Conservation (phyloP, 2,888 invertebrate species). For the Osmoderma eremita region DNA sequence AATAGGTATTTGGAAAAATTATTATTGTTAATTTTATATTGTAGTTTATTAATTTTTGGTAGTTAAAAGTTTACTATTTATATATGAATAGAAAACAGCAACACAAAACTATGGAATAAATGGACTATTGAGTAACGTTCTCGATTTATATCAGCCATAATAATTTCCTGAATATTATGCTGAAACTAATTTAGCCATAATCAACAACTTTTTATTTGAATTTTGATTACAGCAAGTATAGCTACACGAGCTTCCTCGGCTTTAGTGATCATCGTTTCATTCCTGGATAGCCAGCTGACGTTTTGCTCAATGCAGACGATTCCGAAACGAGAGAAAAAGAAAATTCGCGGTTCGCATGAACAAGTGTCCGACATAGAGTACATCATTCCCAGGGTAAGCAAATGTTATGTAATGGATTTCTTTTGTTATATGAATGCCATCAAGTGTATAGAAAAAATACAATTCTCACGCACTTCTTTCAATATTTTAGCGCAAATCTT, state of each 20-base stretch:
- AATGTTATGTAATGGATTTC: conserved; percentile 21
- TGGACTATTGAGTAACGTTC: no score
- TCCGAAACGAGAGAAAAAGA: conserved; percentile 53
- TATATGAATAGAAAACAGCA: no score
- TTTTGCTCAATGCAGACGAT: conserved; percentile 65
- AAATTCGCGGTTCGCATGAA: conserved; percentile 61
- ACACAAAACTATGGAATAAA: no score
- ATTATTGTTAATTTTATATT: no score
- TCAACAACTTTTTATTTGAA: conserved; percentile 17
- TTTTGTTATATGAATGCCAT: conserved; percentile 36
- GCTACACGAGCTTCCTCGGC: conserved; percentile 64
- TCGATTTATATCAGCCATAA: no score
- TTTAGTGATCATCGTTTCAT: conserved; percentile 62
- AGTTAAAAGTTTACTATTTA: no score
- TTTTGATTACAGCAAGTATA: conserved; percentile 63
- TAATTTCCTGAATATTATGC: no score
- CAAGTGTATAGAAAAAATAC: background rate
- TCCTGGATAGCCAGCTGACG: conserved; percentile 65
- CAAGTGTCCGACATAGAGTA: conserved; percentile 67
- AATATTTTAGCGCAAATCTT: conserved; percentile 60
- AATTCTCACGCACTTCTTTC: conserved; percentile 27
- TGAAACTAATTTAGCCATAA: no score
- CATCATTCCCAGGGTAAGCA: conserved; percentile 66
- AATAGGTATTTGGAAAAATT: no score
- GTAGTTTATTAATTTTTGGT: no score